Conservation (phyloP, 2,113 vertebrate species). For the Gulo gulo region DNA sequence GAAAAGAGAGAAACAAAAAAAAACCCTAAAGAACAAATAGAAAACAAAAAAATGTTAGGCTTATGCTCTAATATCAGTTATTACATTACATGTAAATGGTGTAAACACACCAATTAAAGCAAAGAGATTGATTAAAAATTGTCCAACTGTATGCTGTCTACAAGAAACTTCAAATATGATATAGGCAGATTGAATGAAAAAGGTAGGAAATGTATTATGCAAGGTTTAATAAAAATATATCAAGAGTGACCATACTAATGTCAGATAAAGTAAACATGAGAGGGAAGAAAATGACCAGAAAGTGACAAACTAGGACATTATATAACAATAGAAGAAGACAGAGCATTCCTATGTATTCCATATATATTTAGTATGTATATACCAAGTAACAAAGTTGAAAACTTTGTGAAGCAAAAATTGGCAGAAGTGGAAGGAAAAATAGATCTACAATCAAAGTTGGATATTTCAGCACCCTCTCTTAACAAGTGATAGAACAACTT, state of each 20-base stretch:
- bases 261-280: background rate
- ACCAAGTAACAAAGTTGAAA: background rate
- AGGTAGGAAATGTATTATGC: background rate
- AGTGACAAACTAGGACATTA: background rate
- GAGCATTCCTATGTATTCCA: background rate
- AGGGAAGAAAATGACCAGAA: background rate
- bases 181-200: background rate
- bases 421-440: background rate
- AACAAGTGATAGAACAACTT: background rate
- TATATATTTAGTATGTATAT: background rate
- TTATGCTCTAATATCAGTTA: background rate
- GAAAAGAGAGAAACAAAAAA: background rate
- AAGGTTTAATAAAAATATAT: background rate
- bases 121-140: background rate
- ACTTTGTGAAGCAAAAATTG: background rate
- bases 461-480: background rate
- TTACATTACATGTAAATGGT: slow-evolving; percentile 6
- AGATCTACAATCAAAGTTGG: background rate
- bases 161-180: background rate
- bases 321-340: background rate
- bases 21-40: background rate
- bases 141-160: background rate
- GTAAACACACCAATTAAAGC: background rate
- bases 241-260: background rate
- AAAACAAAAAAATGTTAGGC: background rate